Conservation (phyloP, 2,888 invertebrate genomes). For the Tetrapedia diversipes region DNA sequence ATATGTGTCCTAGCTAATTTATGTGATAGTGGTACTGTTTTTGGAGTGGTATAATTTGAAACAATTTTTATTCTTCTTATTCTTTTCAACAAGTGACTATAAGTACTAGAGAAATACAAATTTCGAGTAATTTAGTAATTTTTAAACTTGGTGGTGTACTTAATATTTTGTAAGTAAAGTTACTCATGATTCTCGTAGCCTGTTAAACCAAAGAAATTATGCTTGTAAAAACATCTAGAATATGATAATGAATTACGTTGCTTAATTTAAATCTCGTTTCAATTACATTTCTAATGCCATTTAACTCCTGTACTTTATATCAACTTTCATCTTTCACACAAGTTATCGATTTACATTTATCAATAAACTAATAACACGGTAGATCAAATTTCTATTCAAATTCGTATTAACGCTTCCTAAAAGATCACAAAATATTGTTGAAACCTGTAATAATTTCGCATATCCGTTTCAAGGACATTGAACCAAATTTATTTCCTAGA, state of each 20-base stretch:
- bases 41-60: neutral
- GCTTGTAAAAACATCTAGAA: slow-evolving; percentile 20
- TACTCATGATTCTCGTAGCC: neutral
- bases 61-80: neutral
- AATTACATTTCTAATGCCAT: neutral
- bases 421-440: slow-evolving; percentile 7
- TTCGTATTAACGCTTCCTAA: slow-evolving; percentile 19
- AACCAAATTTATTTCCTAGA: slow-evolving; percentile 31
- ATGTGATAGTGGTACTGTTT: slow-evolving; percentile 14
- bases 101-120: neutral
- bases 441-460: slow-evolving; percentile 7
- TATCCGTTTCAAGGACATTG: slow-evolving; percentile 15
- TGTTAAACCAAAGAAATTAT: neutral
- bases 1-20: slow-evolving; percentile 39
- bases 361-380: no score
- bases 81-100: neutral
- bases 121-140: neutral
- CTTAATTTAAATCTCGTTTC: slow-evolving; percentile 24
- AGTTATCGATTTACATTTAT: slow-evolving; percentile 1
- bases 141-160: neutral
- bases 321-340: neutral
- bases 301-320: neutral
- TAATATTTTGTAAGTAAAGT: neutral
- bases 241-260: slow-evolving; percentile 20
- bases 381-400: no score